Conservation (phyloP, 2,888 invertebrate genomes). For the Dolichopus griseipennis region DNA sequence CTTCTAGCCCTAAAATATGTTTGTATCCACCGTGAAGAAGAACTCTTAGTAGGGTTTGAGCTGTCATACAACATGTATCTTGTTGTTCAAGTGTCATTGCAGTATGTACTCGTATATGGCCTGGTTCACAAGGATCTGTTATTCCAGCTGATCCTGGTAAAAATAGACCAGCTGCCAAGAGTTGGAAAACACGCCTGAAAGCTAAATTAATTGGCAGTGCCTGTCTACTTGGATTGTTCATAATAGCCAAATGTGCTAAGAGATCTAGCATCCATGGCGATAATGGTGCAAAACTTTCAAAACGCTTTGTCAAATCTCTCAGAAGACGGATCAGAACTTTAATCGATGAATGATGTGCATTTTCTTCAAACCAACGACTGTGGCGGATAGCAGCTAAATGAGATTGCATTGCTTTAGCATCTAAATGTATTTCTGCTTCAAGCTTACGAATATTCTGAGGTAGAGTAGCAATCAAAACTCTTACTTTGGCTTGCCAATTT, state of each 20-base stretch:
- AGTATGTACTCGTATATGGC: constrained; percentile 81
- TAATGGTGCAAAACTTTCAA: constrained; percentile 80
- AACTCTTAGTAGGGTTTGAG: constrained; percentile 77
- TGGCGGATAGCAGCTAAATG: constrained; percentile 92
- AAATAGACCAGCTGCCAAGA: constrained; percentile 89
- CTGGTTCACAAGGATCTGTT: constrained; percentile 89
- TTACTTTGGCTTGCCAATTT: constrained; percentile 74
- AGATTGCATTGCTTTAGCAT: constrained; percentile 69
- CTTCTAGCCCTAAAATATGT: constrained; percentile 66
- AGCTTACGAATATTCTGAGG: constrained; percentile 88
- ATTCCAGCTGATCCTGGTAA: constrained; percentile 88
- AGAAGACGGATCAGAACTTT: constrained; percentile 89
- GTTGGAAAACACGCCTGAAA: constrained; percentile 79
- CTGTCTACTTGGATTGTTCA: constrained; percentile 90
- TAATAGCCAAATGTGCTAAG: constrained; percentile 89
- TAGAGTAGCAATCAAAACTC: constrained; percentile 86
- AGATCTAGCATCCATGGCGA: constrained; percentile 97
- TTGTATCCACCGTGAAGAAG: constrained; percentile 89
- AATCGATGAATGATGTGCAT: constrained; percentile 92
- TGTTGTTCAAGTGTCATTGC: constrained; percentile 84
- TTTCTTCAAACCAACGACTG: constrained; percentile 97
- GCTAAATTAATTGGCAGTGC: constrained; percentile 88
- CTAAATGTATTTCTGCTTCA: constrained; percentile 75
- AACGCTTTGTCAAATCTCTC: constrained; percentile 83
- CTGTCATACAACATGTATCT: constrained; percentile 87